Evolutionary conservation across 2,888 invertebrate species (phyloP), one percentile per base, ranked within the genome.

Genomic region (Glomeris marginata): DNA sequence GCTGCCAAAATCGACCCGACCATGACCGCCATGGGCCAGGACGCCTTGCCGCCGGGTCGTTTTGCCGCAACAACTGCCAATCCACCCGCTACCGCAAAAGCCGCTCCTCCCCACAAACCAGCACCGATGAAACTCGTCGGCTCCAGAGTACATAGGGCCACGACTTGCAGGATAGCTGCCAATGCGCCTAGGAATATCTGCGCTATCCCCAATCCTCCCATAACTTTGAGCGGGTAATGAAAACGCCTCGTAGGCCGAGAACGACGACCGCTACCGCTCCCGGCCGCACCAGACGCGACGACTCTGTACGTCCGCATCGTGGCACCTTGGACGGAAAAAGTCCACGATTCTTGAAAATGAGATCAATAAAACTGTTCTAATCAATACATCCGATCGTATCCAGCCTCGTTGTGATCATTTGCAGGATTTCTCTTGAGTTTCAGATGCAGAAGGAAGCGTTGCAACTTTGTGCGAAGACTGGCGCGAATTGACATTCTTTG

Each of bases 1-100:
- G 38, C 45, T 13, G 50, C 50, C n/a, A 50, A 50, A 28, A 50
- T 45, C 22, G 50, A 50, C 4, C 44, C 45, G 45, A 50, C 50
- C 50, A 50, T 50, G 37, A 50, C 50, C 10, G 50, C 44, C 6
- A 50, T 50, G 22, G 50, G 20, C 50, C 50, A 50, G 4, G 50
- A 36, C 22, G 45, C 38, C 6, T 45, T 6, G 2, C 44, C 35
- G 13, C 35, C 20, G 20, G 33, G 41, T 5, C 28, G 28, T 45
- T 45, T 44, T 18, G 50, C 38, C 16, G 50, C 36, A 11, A 50
- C 15, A 28, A 45, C 36, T 22, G 50, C 44, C 28, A 50, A 16
- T 8, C 16, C 38, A 18, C 50, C 50, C 11, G 50, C 34, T 5
- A 34, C 44, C 4, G 45, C 37, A 38, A 50, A 50, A 35, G 45